Evolutionary conservation across 2,113 vertebrate species (phyloP).

Genomic region (Eudyptes chrysolophus): DNA sequence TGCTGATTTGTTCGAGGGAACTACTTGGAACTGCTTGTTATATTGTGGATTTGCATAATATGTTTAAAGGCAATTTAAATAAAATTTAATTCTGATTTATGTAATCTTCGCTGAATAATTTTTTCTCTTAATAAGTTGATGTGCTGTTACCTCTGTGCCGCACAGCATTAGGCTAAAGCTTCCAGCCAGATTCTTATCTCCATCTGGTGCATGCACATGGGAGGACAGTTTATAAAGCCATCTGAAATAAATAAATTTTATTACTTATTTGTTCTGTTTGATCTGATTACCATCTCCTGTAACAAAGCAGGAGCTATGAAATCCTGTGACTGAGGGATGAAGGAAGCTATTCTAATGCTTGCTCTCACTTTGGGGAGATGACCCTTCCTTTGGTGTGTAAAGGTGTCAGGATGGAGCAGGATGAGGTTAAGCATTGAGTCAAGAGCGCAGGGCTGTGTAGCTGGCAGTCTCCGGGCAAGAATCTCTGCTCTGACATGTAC

Average conservation of each 20-base stretch:
- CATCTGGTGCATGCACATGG: background rate
- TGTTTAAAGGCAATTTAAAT: constrained; percentile 37
- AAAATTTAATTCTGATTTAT: constrained; percentile 31
- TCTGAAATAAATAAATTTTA: constrained; percentile 45
- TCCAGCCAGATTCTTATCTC: constrained; percentile 36
- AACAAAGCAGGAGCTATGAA: background rate
- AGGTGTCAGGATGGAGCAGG: background rate
- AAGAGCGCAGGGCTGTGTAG: background rate
- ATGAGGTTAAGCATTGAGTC: background rate
- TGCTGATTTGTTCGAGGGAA: background rate
- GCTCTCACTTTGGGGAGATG: background rate
- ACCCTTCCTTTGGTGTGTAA: background rate
- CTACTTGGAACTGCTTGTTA: background rate
- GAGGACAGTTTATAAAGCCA: constrained; percentile 15
- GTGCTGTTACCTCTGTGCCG: background rate
- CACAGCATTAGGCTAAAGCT: background rate
- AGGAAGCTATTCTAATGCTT: background rate
- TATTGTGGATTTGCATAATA: constrained; percentile 10
- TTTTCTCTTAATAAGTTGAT: background rate
- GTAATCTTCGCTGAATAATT: background rate
- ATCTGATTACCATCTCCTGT: background rate
- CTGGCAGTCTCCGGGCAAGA: background rate
- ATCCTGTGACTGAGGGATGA: background rate
- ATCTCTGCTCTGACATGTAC: constrained; percentile 14
- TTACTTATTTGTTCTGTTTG: background rate